phyloP scores from a whole-genome alignment of 2,888 invertebrate species.

The Ecliptopera silaceata region DNA sequence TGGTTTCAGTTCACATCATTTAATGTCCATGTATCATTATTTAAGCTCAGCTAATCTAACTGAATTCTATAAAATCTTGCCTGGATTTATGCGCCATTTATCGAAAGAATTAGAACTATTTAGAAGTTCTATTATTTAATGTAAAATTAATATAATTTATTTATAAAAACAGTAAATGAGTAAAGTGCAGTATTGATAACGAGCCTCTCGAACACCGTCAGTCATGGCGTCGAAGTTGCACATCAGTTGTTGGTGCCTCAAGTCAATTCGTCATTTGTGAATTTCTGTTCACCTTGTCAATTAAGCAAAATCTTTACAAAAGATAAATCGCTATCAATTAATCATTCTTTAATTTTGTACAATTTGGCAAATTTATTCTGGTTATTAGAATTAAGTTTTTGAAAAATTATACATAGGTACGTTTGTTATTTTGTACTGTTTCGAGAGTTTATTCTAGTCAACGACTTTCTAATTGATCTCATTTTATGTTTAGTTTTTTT shows the following conservation, averaged over 20 bases:
- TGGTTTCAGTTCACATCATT: too few species aligned
- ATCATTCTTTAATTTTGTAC: constrained; percentile 30
- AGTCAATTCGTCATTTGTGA: constrained; percentile 71
- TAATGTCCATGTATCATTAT: too few species aligned
- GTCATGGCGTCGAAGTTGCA: constrained; percentile 27
- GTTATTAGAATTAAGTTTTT: constrained; percentile 21
- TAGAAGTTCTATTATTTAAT: background rate
- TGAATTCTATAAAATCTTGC: too few species aligned
- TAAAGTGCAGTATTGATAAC: background rate
- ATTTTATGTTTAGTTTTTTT: background rate
- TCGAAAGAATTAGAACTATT: too few species aligned
- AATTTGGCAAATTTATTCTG: constrained; percentile 14
- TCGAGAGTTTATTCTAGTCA: constrained; percentile 13
- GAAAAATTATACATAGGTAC: constrained; percentile 13
- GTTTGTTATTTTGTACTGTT: constrained; percentile 8
- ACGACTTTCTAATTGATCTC: constrained; percentile 13
- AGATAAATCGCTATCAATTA: constrained; percentile 42
- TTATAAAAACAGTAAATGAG: too few species aligned
- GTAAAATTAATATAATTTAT: background rate
- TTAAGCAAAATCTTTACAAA: constrained; percentile 59
- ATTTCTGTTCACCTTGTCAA: constrained; percentile 75
- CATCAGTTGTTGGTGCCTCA: constrained; percentile 64
- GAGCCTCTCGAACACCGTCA: background rate
- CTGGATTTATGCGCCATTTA: too few species aligned
- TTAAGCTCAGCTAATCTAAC: too few species aligned